phyloP scores from a whole-genome alignment of 2,113 vertebrate genomes.

The Boulengeromyrus knoepffleri region DNA sequence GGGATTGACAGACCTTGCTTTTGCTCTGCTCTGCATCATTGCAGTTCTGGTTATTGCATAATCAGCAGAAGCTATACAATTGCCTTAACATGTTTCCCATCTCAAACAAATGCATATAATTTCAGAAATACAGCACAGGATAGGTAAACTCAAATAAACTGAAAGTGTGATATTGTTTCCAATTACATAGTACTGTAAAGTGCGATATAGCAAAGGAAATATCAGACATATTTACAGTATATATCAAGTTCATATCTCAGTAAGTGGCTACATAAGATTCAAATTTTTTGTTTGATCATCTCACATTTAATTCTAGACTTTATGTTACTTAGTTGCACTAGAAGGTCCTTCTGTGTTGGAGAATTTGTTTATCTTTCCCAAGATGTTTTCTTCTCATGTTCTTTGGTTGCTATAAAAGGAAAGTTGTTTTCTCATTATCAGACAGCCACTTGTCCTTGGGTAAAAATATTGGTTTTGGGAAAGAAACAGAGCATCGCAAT shows the following conservation, averaged over 20 bases:
- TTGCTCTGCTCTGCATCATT: neutral
- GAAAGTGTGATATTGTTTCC: neutral
- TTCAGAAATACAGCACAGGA: neutral
- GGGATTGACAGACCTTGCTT: neutral
- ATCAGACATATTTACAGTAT: neutral
- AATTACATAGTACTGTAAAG: neutral
- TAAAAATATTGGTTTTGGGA: constrained; percentile 31
- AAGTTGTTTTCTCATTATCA: constrained; percentile 16
- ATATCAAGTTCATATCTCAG: neutral
- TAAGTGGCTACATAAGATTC: neutral
- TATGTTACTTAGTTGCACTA: neutral
- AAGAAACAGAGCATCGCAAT: constrained; percentile 22
- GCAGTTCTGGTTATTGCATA: neutral
- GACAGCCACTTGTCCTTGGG: constrained; percentile 11
- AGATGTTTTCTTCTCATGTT: neutral
- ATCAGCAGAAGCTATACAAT: neutral
- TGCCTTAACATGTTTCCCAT: neutral
- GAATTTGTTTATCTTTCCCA: constrained; percentile 18
- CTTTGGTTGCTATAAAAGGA: constrained; percentile 9
- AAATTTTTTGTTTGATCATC: neutral
- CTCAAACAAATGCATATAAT: neutral
- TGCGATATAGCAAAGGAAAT: neutral
- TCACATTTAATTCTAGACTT: neutral
- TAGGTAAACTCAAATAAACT: neutral
- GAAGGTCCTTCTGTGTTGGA: neutral